Evolutionary conservation across 2,113 vertebrate species (phyloP).

Genomic region (Sylvicapra grimmia): DNA sequence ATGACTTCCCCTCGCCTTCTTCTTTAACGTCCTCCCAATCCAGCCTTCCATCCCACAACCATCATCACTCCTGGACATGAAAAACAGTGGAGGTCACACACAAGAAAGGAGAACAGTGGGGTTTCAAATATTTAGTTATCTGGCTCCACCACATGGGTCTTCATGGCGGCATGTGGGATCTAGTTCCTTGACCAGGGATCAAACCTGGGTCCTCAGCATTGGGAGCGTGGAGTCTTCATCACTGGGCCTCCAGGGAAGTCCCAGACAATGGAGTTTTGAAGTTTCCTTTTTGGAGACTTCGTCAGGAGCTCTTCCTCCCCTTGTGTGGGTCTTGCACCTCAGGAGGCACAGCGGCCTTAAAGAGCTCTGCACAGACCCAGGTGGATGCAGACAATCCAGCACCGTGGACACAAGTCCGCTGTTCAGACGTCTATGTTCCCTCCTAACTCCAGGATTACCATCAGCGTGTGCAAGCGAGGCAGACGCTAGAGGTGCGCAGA

Average conservation of each 20-base stretch:
- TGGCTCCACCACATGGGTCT: fast-evolving
- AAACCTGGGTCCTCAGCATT: not conserved
- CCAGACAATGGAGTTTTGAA: fast-evolving
- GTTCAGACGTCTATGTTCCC: fast-evolving
- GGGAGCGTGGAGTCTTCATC: not conserved
- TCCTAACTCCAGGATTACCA: not conserved
- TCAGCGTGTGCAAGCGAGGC: fast-evolving
- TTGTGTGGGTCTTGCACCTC: fast-evolving
- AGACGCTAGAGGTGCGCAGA: fast-evolving
- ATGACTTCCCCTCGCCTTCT: not conserved
- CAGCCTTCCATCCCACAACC: too few relatives aligned
- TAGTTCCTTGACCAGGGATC: not conserved
- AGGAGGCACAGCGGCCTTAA: fast-evolving
- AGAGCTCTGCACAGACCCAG: not conserved
- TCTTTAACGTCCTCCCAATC: fast-evolving
- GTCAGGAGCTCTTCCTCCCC: not conserved
- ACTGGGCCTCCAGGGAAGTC: not conserved
- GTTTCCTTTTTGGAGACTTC: not conserved
- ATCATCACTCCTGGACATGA: fast-evolving
- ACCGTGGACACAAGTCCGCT: not conserved
- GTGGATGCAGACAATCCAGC: fast-evolving
- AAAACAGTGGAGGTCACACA: fast-evolving
- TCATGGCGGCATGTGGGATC: not conserved
- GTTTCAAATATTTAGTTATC: not conserved
- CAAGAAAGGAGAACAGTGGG: not conserved